Conservation (phyloP, 1,140 invertebrate genomes). For the Probaryconus sp. region DNA sequence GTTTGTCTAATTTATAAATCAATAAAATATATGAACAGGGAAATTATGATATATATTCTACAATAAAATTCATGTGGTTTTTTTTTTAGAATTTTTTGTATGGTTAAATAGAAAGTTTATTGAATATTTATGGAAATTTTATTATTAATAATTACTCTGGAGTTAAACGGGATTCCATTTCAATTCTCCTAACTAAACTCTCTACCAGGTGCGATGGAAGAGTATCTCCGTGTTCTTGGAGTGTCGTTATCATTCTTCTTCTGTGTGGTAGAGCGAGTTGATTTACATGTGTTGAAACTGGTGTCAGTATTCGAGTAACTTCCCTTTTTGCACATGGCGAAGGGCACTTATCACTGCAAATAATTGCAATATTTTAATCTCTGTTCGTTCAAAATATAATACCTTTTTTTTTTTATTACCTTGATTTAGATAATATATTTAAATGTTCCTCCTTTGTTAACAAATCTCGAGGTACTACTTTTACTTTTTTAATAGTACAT, state of each 20-base stretch:
- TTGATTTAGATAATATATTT: slow-evolving; percentile 64
- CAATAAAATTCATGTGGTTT: too few relatives aligned
- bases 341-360: slow-evolving; percentile 61
- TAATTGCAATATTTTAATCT: slow-evolving; percentile 3
- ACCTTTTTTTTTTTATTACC: slow-evolving; percentile 19
- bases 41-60: too few relatives aligned
- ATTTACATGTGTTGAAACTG: slow-evolving; percentile 58
- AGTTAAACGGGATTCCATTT: slow-evolving; percentile 66
- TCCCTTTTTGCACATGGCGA: slow-evolving; percentile 25
- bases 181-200: slow-evolving; percentile 67
- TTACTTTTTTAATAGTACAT: slow-evolving; percentile 56
- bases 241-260: slow-evolving; percentile 60
- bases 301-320: slow-evolving; percentile 42
- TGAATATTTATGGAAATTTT: slow-evolving; percentile 1
- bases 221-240: slow-evolving; percentile 53
- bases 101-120: slow-evolving; percentile 1
- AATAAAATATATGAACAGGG: too few relatives aligned
- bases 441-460: slow-evolving; percentile 66
- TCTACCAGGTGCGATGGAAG: slow-evolving; percentile 65
- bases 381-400: not conserved
- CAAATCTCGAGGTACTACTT: slow-evolving; percentile 63
- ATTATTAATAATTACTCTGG: slow-evolving; percentile 69
- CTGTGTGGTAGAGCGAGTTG: slow-evolving; percentile 69
- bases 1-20: slow-evolving; percentile 67
- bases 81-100: not conserved